These are phyloP conservation scores for Plumapathes pennacea DNA, from an alignment of 92 coral and sea anemone species.

Conservation along the genomic window DNA sequence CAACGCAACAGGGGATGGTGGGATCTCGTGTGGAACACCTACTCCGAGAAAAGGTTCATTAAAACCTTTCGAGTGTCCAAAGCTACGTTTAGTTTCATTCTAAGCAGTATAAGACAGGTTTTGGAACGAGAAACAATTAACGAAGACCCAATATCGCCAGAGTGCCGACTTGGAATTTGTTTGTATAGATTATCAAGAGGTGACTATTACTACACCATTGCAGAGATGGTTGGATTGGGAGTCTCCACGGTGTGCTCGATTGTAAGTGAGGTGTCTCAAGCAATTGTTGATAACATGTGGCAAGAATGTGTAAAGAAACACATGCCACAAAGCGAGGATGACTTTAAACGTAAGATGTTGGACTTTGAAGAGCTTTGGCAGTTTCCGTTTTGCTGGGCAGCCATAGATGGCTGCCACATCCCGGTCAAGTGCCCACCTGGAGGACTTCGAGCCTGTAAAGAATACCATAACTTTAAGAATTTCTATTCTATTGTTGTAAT, in stretches of 20 bases:
- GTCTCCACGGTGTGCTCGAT: constrained; percentile 58
- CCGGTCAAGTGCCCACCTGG: constrained; percentile 66
- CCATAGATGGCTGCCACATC: constrained; percentile 56
- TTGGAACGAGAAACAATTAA: constrained; percentile 31
- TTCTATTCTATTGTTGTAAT: constrained; percentile 52
- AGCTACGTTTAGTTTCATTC: constrained; percentile 27
- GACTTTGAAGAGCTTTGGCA: constrained; percentile 53
- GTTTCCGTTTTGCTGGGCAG: constrained; percentile 50
- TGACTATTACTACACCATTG: constrained; percentile 55
- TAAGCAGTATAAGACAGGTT: constrained; percentile 23
- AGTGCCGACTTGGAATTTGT: constrained; percentile 51
- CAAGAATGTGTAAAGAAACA: constrained; percentile 12
- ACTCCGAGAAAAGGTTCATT: constrained; percentile 43
- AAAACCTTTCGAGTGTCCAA: constrained; percentile 45
- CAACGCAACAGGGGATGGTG: constrained; percentile 40
- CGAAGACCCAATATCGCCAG: constrained; percentile 57
- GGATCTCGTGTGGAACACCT: constrained; percentile 18
- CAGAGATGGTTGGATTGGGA: constrained; percentile 61
- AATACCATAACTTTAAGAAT: constrained; percentile 61
- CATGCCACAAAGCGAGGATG: constrained; percentile 35
- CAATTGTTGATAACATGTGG: constrained; percentile 52
- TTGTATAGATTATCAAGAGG: constrained; percentile 63
- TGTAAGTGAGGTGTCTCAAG: constrained; percentile 32
- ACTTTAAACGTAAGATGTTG: constrained; percentile 38
- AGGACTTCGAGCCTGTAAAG: constrained; percentile 44